phyloP scores from a whole-genome alignment of 2,888 invertebrate species.

The Synergus itoensis region DNA sequence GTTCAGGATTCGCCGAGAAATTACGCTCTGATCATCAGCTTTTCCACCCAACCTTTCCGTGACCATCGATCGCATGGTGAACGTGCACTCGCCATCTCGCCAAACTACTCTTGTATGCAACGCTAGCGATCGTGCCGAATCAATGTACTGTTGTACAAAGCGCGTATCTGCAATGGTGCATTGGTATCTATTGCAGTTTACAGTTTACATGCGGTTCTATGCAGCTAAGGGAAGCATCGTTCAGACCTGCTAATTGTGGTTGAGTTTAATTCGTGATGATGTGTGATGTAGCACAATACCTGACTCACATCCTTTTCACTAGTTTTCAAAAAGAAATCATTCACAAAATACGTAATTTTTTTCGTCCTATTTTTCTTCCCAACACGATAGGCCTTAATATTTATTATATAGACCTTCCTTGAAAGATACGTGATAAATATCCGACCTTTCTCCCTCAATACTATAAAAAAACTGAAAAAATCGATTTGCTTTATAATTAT shows the following conservation, averaged over 20 bases:
- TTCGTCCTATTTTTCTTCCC: no score
- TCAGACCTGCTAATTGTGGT: conserved; percentile 67
- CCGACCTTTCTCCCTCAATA: no score
- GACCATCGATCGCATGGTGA: conserved; percentile 48
- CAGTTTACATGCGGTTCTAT: conserved; percentile 66
- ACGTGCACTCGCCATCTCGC: conserved; percentile 60
- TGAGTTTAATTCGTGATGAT: conserved; percentile 67
- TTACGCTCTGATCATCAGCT: conserved; percentile 46
- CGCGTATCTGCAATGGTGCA: conserved; percentile 3
- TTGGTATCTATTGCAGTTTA: conserved; percentile 66
- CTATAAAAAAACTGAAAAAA: no score
- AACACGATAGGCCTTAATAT: no score
- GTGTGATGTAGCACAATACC: conserved; percentile 42
- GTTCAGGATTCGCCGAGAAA: not conserved
- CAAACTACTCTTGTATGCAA: conserved; percentile 62
- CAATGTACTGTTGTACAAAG: conserved; percentile 20
- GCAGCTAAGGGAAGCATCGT: conserved; percentile 60
- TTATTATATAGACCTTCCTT: no score
- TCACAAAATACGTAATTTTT: no score
- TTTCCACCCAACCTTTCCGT: conserved; percentile 49
- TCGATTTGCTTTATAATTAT: no score
- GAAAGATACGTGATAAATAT: no score
- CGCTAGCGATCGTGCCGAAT: conserved; percentile 52
- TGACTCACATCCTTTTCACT: not conserved
- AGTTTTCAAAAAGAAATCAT: not conserved